phyloP scores from a whole-genome alignment of 2,113 vertebrate genomes.

The Mastomys coucha region DNA sequence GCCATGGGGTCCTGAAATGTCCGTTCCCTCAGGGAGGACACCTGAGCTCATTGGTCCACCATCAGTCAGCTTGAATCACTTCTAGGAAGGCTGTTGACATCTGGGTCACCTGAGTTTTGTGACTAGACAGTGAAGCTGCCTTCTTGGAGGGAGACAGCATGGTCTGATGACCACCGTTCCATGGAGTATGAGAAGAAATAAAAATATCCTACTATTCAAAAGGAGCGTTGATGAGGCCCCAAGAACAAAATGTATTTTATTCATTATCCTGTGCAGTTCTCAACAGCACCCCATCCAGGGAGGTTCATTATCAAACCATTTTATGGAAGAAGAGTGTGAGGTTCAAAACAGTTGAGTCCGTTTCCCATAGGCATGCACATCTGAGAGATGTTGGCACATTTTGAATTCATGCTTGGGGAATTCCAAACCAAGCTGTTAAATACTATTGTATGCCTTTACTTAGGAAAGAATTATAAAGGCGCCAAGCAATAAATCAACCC shows the following conservation, averaged over 20 bases:
- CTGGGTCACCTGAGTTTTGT: background rate
- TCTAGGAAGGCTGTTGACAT: background rate
- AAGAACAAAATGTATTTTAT: background rate
- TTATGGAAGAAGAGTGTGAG: background rate
- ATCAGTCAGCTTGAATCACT: background rate
- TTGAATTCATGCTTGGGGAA: constrained; percentile 33
- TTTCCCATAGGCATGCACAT: background rate
- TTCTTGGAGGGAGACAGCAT: background rate
- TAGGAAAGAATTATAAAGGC: constrained; percentile 33
- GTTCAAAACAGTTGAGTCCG: background rate
- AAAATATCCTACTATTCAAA: background rate
- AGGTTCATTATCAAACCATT: background rate
- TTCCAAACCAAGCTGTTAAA: constrained; percentile 32
- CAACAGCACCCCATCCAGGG: background rate
- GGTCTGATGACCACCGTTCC: background rate
- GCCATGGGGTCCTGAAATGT: fast-evolving
- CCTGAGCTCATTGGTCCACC: background rate
- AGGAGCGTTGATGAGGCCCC: background rate
- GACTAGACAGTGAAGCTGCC: background rate
- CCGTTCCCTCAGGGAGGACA: background rate
- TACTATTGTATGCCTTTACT: background rate
- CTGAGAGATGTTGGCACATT: background rate
- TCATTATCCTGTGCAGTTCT: background rate
- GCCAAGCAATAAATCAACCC: constrained; percentile 47
- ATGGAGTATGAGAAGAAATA: background rate